Evolutionary conservation across 2,797 vertebrate species (phyloP).

Genomic region (Pangasius larnaudii): DNA sequence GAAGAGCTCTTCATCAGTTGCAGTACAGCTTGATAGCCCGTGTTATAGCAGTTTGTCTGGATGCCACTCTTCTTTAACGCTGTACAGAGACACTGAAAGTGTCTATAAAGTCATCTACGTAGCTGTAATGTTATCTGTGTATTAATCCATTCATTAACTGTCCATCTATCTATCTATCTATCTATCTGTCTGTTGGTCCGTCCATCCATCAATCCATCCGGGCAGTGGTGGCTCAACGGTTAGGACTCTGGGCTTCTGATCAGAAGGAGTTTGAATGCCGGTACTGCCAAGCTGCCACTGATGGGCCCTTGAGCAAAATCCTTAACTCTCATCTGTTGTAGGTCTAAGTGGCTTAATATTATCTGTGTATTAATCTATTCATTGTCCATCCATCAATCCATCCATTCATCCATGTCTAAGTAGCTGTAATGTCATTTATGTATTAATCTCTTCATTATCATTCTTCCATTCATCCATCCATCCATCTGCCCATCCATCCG

Average conservation of each 20-base stretch:
- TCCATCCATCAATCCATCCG: not conserved
- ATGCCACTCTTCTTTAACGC: not conserved
- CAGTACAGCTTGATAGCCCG: constrained; percentile 16
- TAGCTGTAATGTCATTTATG: not conserved
- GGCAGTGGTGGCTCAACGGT: not conserved
- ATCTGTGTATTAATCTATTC: not conserved
- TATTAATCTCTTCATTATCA: not conserved
- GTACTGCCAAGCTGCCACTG: not conserved
- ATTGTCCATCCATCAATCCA: not conserved
- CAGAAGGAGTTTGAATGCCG: not conserved
- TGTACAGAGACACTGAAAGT: not conserved
- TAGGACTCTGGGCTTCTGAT: not conserved
- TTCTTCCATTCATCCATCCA: constrained; percentile 10
- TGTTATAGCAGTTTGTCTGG: not conserved
- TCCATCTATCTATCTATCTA: no score
- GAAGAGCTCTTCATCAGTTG: constrained; percentile 47
- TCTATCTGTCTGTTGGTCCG: no score
- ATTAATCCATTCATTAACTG: no score
- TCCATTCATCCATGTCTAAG: constrained; percentile 16
- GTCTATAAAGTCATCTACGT: not conserved
- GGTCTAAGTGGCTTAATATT: not conserved
- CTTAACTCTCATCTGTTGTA: not conserved
- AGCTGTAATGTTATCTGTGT: not conserved
- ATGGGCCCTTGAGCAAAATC: not conserved
- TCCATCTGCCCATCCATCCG: not conserved